Conservation (phyloP, 2,888 invertebrate species). For the Cephus runcator region DNA sequence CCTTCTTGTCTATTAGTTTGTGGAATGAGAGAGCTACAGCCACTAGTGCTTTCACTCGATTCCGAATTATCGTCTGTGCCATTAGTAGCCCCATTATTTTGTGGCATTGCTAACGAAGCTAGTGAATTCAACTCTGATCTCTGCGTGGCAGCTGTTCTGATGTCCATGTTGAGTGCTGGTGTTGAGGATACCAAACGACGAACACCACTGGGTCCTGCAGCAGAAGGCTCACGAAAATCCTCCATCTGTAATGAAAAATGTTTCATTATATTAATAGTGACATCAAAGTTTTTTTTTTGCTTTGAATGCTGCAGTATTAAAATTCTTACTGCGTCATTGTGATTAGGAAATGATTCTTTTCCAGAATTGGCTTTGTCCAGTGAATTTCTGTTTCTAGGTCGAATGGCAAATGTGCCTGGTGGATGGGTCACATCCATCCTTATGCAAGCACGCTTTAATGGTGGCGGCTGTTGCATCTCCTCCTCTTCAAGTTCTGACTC, state of each 20-base stretch:
- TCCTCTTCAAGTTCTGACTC: conserved; percentile 46
- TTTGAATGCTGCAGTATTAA: background rate
- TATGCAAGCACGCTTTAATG: conserved; percentile 58
- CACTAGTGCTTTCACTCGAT: conserved; percentile 71
- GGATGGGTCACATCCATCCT: conserved; percentile 62
- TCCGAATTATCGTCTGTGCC: conserved; percentile 69
- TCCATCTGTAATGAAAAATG: conserved; percentile 40
- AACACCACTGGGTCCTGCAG: conserved; percentile 51
- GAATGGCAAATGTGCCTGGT: conserved; percentile 59
- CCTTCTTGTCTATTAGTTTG: conserved; percentile 61
- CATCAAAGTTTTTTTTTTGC: conserved; percentile 3
- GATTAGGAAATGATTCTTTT: conserved; percentile 40
- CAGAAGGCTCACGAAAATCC: conserved; percentile 51
- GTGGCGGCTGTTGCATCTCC: conserved; percentile 48
- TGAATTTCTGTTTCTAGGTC: conserved; percentile 40
- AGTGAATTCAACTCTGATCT: conserved; percentile 47
- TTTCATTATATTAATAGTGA: background rate
- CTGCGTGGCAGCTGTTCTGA: conserved; percentile 37
- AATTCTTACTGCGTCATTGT: conserved; percentile 40
- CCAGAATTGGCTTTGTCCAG: conserved; percentile 30
- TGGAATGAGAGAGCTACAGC: conserved; percentile 69
- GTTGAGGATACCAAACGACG: conserved; percentile 59
- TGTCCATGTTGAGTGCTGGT: conserved; percentile 49
- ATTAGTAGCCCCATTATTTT: conserved; percentile 51
- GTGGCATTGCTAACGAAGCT: conserved; percentile 30